These are phyloP conservation scores for Cantharis flavilabris DNA, from an alignment of 2,888 invertebrate species.

Conservation along the genomic window DNA sequence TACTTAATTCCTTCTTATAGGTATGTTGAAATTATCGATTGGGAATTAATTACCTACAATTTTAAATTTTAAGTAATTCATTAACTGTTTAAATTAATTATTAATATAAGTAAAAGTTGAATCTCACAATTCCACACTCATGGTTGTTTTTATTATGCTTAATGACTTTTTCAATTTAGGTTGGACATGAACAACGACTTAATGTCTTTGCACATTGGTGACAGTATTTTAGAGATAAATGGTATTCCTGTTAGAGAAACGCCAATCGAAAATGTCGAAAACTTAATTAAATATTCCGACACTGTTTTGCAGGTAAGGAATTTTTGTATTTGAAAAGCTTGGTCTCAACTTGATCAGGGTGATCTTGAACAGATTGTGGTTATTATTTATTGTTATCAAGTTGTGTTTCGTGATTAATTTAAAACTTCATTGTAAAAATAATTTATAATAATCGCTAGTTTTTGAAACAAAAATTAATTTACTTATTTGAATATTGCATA, in stretches of 20 bases:
- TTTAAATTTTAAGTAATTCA: background rate
- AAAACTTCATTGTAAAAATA: no score
- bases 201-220: slow-evolving; percentile 88
- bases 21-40: slow-evolving; percentile 52
- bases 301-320: slow-evolving; percentile 71
- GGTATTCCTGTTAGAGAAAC: slow-evolving; percentile 84
- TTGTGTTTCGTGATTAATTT: no score
- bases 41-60: background rate
- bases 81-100: background rate
- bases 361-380: no score
- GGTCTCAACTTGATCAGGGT: background rate
- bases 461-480: no score
- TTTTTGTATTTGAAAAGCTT: background rate
- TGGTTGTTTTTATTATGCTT: background rate
- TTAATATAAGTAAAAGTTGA: background rate
- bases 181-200: slow-evolving; percentile 81
- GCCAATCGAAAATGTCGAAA: slow-evolving; percentile 78
- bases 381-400: no score
- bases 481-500: no score
- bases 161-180: slow-evolving; percentile 59
- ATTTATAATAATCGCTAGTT: no score
- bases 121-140: background rate
- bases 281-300: slow-evolving; percentile 72
- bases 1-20: slow-evolving; percentile 66
- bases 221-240: slow-evolving; percentile 90